Base-by-base conservation (phyloP, 2,888 invertebrate genomes). In the Hirtodrosophila confusa region DNA sequence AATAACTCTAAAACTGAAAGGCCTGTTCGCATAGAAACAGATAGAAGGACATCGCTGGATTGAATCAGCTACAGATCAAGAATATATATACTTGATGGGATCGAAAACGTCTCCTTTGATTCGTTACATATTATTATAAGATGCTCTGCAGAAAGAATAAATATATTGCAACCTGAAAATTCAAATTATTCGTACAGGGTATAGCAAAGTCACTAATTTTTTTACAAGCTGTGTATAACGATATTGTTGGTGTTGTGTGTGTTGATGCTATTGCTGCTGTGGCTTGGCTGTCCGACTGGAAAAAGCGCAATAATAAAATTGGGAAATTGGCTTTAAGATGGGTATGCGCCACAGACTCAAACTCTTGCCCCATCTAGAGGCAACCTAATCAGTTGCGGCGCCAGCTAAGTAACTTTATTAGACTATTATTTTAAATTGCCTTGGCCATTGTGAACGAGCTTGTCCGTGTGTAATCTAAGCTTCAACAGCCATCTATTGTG, bases 381-480 rank as follows among this genome's bases (percentile, higher is more conserved):
- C 69, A 69, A 70, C 66, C 80, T 80, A 82, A 82, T 82, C 80
- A 82, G 80, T 69, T 83, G 75, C 62, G 72, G 72, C 71, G 77
- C 80, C 69, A 78, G 80, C 83, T 80, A 83, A 82, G 80, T 84
- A 83, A 82, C 80, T 82, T 82, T 82, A 82, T 83, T 80, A 83
- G 78, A 76, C 83, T 78, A 83, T 80, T 80, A 80, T 83, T 80
- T 80, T 78, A 82, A 80, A 80, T 78, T 82, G 80, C 78, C 73
- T 63, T 48, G 57, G 61, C 72, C 64, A 67, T 64, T 66, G 66
- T 69, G 55, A 35, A 8, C 27, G 49, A 50, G 49, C 35, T 12
- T 27, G 50, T 60, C 40, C 29, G 36, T 31, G 44, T 60, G 57
- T 58, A 72, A 72, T 69, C 72, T 64, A 51, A 60, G 69, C 69